A percentile compares a stretch with the other conserved stretches of the same genome.
Evolutionary conservation across 2,888 invertebrate genomes (phyloP).

Genomic region (Lasioglossum vierecki): DNA sequence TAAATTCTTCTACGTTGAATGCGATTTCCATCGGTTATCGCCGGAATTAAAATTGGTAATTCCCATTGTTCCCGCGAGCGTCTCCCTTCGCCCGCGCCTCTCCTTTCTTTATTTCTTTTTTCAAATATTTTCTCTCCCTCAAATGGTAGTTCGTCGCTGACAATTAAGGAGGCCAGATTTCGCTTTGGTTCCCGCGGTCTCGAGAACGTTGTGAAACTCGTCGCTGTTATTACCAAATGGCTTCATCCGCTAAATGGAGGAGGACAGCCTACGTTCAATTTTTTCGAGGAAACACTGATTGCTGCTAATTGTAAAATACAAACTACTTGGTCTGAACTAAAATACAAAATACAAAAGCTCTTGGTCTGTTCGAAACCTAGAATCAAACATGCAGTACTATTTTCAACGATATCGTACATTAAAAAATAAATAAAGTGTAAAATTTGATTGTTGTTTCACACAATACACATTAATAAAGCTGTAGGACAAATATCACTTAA

Average conservation of each 20-base stretch:
- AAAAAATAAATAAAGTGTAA: no score
- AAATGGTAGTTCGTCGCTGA: background rate
- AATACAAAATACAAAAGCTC: no score
- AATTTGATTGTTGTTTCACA: background rate
- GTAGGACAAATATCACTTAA: background rate
- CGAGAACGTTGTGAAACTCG: background rate
- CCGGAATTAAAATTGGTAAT: conserved; percentile 57
- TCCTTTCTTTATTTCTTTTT: background rate
- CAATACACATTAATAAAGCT: no score
- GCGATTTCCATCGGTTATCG: conserved; percentile 53
- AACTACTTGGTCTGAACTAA: no score
- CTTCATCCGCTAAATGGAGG: background rate
- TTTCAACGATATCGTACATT: no score
- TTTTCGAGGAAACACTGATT: no score
- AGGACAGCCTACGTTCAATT: no score
- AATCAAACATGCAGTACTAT: no score
- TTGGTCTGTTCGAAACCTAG: no score
- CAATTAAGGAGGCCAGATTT: background rate
- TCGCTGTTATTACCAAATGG: background rate
- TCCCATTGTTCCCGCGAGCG: conserved; percentile 41
- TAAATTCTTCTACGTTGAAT: conserved; percentile 48
- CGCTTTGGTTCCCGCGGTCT: background rate
- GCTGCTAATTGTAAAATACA: no score
- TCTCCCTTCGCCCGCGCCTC: background rate
- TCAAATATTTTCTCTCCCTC: background rate